A percentile compares a stretch with the other conserved stretches of the same genome.
Evolutionary conservation across 2,888 invertebrate species (phyloP).

Genomic region (Perizoma flavofasciatum): DNA sequence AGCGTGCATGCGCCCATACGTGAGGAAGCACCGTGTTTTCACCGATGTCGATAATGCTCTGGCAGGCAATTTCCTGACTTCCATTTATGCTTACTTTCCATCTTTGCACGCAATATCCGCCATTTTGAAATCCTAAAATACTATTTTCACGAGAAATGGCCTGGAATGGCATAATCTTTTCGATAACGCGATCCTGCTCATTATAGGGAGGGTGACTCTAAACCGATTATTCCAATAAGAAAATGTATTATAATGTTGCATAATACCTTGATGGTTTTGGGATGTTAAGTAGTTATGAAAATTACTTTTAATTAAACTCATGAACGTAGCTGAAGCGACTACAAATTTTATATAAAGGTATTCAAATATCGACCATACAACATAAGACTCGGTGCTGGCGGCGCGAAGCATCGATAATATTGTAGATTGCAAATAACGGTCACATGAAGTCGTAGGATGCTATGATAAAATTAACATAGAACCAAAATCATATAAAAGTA

Average conservation of each 20-base stretch:
- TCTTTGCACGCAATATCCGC: constrained; percentile 43
- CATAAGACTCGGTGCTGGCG: no score
- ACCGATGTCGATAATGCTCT: constrained; percentile 26
- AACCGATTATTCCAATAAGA: constrained; percentile 3
- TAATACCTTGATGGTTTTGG: no score
- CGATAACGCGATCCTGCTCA: constrained; percentile 11
- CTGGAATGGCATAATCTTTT: constrained; percentile 27
- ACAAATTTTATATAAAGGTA: no score
- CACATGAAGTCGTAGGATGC: no score
- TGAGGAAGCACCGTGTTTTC: constrained; percentile 23
- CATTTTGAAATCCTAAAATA: constrained; percentile 31
- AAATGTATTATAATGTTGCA: background rate
- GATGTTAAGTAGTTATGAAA: no score
- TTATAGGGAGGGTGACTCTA: constrained; percentile 13
- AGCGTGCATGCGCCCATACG: constrained; percentile 9
- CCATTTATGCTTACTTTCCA: constrained; percentile 38
- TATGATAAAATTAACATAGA: no score
- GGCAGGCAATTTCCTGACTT: constrained; percentile 43
- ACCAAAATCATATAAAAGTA: no score
- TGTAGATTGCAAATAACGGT: no score
- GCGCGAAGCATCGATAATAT: no score
- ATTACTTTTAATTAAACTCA: no score
- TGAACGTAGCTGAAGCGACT: no score
- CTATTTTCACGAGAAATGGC: constrained; percentile 23
- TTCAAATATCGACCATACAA: no score